These are phyloP conservation scores for Gavia stellata DNA, from an alignment of 2,113 vertebrate species.

Conservation along the genomic window DNA sequence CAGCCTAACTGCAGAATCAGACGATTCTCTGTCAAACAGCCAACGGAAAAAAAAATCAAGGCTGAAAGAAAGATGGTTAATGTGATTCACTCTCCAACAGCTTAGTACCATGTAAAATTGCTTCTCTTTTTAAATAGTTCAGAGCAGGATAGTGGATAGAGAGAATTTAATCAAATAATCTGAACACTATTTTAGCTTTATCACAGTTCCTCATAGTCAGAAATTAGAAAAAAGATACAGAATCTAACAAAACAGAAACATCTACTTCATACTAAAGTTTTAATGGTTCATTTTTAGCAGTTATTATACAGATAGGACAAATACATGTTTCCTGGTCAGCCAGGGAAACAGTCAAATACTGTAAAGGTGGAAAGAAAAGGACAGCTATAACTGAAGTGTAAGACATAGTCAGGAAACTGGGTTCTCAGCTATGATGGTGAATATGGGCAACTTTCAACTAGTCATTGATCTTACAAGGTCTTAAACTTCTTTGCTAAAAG, in stretches of 20 bases:
- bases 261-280: background rate
- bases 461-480: background rate
- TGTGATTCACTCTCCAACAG: background rate
- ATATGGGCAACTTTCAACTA: background rate
- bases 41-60: constrained; percentile 91
- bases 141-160: background rate
- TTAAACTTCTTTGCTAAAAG: background rate
- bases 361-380: background rate
- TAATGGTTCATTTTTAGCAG: background rate
- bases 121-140: background rate
- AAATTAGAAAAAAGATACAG: background rate
- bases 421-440: background rate
- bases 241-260: background rate
- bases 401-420: background rate
- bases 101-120: background rate
- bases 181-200: background rate
- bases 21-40: constrained; percentile 85
- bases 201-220: background rate
- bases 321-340: background rate
- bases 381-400: background rate
- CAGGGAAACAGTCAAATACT: background rate
- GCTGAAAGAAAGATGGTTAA: constrained; percentile 69
- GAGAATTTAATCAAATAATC: background rate
- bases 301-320: background rate
- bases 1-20: constrained; percentile 76